These are phyloP conservation scores for Gephyroberyx darwinii DNA, from an alignment of 2,797 vertebrate genomes.

Conservation along the genomic window DNA sequence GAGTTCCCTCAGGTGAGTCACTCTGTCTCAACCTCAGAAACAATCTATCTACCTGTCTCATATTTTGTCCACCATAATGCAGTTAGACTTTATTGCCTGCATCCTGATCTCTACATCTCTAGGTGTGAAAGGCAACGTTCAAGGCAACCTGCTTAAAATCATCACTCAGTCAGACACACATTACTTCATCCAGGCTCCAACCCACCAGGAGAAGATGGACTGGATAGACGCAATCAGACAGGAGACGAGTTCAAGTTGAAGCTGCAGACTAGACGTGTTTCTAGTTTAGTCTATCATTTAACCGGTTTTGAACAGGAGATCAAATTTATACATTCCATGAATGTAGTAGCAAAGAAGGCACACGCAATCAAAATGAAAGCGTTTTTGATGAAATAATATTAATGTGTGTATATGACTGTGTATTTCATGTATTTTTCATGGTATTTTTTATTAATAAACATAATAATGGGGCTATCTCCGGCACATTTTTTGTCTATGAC, in stretches of 20 bases:
- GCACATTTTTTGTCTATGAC: background rate
- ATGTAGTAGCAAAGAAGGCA: constrained; percentile 43
- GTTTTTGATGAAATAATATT: no score
- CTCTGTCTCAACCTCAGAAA: background rate
- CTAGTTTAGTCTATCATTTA: background rate
- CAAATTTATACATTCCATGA: constrained; percentile 65
- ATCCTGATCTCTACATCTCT: constrained; percentile 12
- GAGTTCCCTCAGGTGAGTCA: constrained; percentile 90
- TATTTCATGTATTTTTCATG: constrained; percentile 6
- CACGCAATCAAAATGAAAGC: constrained; percentile 4
- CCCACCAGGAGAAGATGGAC: constrained; percentile 86
- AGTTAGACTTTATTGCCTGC: no score
- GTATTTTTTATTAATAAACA: constrained; percentile 12
- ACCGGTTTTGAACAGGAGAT: background rate
- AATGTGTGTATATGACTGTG: background rate
- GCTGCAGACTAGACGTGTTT: background rate
- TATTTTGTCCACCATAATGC: no score
- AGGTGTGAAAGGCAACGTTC: constrained; percentile 96
- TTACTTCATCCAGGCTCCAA: constrained; percentile 95
- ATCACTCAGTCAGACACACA: constrained; percentile 90
- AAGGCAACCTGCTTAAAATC: constrained; percentile 97
- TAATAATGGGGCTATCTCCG: background rate
- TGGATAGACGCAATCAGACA: constrained; percentile 94
- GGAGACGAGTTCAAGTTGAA: constrained; percentile 64
- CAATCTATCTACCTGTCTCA: background rate